Base-by-base conservation (phyloP, 2,797 vertebrate species). In the Alectoris magna region DNA sequence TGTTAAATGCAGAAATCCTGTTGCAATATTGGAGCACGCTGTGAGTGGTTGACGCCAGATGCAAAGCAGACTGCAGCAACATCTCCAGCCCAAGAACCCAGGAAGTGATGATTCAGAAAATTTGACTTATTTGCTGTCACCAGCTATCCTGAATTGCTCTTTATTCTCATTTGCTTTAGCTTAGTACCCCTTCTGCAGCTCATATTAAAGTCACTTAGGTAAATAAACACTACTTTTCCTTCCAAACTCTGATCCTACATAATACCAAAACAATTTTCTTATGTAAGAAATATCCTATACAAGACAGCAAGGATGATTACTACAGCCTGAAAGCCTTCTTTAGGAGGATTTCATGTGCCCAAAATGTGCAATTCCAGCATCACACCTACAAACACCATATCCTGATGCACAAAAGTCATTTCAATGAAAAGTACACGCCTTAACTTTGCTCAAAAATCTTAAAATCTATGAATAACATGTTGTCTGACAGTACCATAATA, bases 1-100 rank as follows among this genome's bases (percentile, higher is more conserved):
- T 27, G 43, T 72, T 82, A 75, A 73, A 80, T 72, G 67, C 56
- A 85, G 53, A 43, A 84, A 36, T 83, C 86, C 53, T 74, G 58
- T 79, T 86, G 49, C 17, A 76, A 76, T 26, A 14, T 26, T 58
- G 72, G 53, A 90, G 26, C 7, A 4, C 58, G 29, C 53, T 49
- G 34, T 58, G 43, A 60, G 63, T 9, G 27, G 22, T 27, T 29
- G 41, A 43, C 62, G 39, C 58, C 49, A 79, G 44, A 14, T 22
- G 67, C 34, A 85, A 55, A 76, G 53, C 53, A 87, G 18, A 14
- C 44, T 29, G 56, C 41, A 46, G 6, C 19, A 36, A 7, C 38
- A 36, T 14, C 24, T 68, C 58, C 49, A 14, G 14, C 14, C 15
- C 56, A 82, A 56, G 69, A 29, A 39, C 10, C 16, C 36, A 41